Evolutionary conservation across 2,113 vertebrate genomes (phyloP), one percentile per base, ranked within the genome.

Genomic region (Marcusenius ussheri): DNA sequence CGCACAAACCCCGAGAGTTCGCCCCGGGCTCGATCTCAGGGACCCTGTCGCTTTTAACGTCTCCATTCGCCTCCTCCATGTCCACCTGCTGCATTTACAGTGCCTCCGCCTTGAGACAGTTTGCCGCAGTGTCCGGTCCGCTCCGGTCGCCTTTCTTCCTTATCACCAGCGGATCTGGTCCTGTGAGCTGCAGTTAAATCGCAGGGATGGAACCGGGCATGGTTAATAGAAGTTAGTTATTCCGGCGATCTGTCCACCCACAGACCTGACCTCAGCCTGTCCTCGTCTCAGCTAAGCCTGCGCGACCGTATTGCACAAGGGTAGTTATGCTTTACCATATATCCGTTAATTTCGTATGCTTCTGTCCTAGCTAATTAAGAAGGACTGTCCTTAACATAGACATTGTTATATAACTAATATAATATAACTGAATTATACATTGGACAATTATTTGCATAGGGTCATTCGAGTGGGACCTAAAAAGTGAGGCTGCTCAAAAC

Each of bases 11-110:
- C 35, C 35, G 39, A 24, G 90, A 88, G 53, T 84, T 90, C 2
- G 89, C 83, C 1, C 46, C 74, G 46, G 89, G 24, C 80, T 53
- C 74, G 46, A 53, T 88, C 62, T 88, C 89, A 24, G 85, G 49
- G 3, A 10, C 50, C 89, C 31, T 89, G 17, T 51, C 91, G 0
- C 47, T 0, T 83, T 83, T 89, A 62, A 88, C 17, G 31, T 46
- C 62, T 39, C 77, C 91, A 53, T 92, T 92, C 50, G 89, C 19
- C 77, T 56, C 89, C 5, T 77, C 89, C 87, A 90, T 90, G n/a
- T 89, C 47, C 35, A 46, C 83, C 45, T 27, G 24, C 83, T 27
- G 46, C 83, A 42, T 80, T 80, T 39, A 80, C 74, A 42, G 35
- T 80, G 24, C 45, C 46, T 39, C 80, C 80, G 80, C 80, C 42